Evolutionary conservation across 2,888 invertebrate species (phyloP).

Genomic region (Antheraea assamensis): DNA sequence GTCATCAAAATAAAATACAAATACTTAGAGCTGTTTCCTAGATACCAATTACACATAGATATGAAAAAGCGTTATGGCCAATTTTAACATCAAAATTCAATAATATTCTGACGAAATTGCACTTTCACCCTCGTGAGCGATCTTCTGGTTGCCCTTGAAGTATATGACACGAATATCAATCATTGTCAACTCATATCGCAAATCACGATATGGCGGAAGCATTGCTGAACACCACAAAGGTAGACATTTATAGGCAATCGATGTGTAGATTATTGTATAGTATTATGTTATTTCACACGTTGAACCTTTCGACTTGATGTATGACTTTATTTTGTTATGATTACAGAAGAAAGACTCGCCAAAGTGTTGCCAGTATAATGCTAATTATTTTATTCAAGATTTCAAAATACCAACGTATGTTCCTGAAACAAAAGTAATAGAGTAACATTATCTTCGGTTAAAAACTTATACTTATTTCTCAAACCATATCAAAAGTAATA

Average conservation of each 20-base stretch:
- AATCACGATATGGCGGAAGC: constrained; percentile 12
- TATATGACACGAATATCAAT: constrained; percentile 28
- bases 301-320: no score
- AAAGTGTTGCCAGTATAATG: no score
- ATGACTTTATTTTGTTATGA: no score
- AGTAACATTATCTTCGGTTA: no score
- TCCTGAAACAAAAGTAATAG: no score
- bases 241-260: neutral
- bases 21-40: neutral
- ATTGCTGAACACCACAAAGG: neutral
- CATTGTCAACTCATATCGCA: constrained; percentile 25
- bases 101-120: neutral
- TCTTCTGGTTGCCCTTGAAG: neutral
- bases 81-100: neutral
- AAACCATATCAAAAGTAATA: no score
- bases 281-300: neutral
- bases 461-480: no score
- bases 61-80: neutral
- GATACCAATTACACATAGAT: neutral
- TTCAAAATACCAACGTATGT: no score
- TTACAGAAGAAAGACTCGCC: no score
- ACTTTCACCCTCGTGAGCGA: neutral
- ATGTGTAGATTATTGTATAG: neutral
- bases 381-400: no score
- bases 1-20: no score